Conservation (phyloP, 2,888 invertebrate genomes). For the Archips crataeganus region DNA sequence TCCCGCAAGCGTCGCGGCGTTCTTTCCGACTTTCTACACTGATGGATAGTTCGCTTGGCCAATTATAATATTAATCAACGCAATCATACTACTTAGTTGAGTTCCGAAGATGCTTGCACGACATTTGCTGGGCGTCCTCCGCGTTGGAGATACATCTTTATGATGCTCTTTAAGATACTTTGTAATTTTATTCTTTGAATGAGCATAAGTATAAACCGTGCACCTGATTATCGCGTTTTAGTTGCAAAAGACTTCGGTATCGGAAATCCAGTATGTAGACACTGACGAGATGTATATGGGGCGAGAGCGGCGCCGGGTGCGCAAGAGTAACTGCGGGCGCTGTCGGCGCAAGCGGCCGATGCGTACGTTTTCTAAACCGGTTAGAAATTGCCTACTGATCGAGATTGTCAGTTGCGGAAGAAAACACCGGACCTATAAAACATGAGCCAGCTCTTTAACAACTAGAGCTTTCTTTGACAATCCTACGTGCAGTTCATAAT, state of each 20-base stretch:
- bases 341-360: constrained; percentile 51
- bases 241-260: background rate
- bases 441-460: constrained; percentile 62
- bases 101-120: constrained; percentile 75
- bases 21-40: constrained; percentile 84
- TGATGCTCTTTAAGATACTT: background rate
- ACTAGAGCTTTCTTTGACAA: constrained; percentile 69
- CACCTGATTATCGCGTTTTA: constrained; percentile 1
- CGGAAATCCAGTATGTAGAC: constrained; percentile 53
- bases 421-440: constrained; percentile 78
- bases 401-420: constrained; percentile 82
- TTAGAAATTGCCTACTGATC: constrained; percentile 85
- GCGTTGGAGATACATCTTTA: constrained; percentile 12
- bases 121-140: constrained; percentile 46
- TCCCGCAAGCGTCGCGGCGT: constrained; percentile 62
- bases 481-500: constrained; percentile 43
- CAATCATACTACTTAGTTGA: constrained; percentile 77
- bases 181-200: background rate
- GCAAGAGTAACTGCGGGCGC: constrained; percentile 63
- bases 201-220: background rate
- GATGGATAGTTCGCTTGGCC: constrained; percentile 80
- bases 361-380: constrained; percentile 82
- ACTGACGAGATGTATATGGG: constrained; percentile 61
- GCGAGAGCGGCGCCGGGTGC: constrained; percentile 66
- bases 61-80: constrained; percentile 85